Conservation (phyloP, 2,797 vertebrate species). For the Leuciscus waleckii region DNA sequence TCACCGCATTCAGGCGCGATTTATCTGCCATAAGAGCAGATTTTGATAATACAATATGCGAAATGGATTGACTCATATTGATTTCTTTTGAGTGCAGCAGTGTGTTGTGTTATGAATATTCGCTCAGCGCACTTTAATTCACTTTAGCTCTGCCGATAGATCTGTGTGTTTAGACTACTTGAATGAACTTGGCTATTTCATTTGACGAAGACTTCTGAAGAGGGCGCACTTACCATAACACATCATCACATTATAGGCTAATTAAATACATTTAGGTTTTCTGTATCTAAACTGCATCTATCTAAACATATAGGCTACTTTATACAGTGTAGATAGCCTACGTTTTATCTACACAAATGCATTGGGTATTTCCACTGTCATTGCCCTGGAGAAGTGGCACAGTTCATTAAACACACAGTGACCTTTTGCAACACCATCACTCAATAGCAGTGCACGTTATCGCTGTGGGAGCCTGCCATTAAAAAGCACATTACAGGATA, state of each 20-base stretch:
- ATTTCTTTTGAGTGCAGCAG: not conserved
- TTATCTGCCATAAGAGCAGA: not conserved
- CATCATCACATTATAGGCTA: not conserved
- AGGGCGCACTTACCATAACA: not conserved
- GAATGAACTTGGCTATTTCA: not conserved
- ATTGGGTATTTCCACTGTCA: not conserved
- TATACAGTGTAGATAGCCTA: too few species aligned
- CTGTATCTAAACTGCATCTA: too few species aligned
- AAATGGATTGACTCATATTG: not conserved
- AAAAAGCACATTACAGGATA: not conserved
- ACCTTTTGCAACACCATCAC: not conserved
- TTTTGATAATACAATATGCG: not conserved
- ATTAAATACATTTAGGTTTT: too few species aligned
- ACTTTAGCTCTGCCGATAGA: not conserved
- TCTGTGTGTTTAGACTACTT: not conserved
- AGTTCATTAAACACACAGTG: slow-evolving; percentile 21
- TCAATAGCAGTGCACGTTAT: slow-evolving; percentile 14
- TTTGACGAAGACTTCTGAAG: not conserved
- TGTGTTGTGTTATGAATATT: not conserved
- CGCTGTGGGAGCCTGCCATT: not conserved
- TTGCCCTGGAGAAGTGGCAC: slow-evolving; percentile 2
- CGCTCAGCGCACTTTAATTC: not conserved
- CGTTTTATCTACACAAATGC: not conserved
- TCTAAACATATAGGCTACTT: too few species aligned
- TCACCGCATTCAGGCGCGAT: not conserved